A percentile compares a stretch with the other conserved stretches of the same genome.
Conservation (phyloP, 1,140 invertebrate genomes). For the Drosophila tristis region DNA sequence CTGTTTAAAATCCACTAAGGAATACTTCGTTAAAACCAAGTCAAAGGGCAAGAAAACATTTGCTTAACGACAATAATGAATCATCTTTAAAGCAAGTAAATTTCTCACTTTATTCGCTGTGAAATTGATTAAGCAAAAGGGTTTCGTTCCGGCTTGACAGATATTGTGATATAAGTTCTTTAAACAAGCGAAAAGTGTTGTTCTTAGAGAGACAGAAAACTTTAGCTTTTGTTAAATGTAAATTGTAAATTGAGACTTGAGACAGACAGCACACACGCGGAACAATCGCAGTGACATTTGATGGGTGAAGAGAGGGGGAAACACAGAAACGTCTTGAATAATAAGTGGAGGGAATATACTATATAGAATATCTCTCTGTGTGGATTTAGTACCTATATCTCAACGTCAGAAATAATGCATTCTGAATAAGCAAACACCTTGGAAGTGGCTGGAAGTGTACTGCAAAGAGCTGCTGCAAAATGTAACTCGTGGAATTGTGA, state of each 20-base stretch:
- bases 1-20: too few species aligned
- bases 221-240: too few species aligned
- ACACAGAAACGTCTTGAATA: slow-evolving; percentile 65
- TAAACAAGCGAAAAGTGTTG: slow-evolving; percentile 6
- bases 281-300: slow-evolving; percentile 37
- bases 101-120: too few species aligned
- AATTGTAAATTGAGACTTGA: not conserved
- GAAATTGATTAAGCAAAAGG: too few species aligned
- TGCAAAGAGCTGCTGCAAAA: slow-evolving; percentile 14
- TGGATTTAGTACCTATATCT: slow-evolving; percentile 13
- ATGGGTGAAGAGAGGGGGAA: slow-evolving; percentile 4
- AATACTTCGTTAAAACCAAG: too few species aligned
- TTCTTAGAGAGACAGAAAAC: too few species aligned
- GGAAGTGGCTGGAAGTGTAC: slow-evolving; percentile 13
- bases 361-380: not conserved
- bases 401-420: slow-evolving; percentile 59
- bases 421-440: slow-evolving; percentile 59
- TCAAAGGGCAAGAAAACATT: too few species aligned
- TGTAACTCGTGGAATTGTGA: slow-evolving; percentile 23
- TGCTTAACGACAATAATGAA: too few species aligned
- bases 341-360: slow-evolving; percentile 32
- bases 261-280: slow-evolving; percentile 8
- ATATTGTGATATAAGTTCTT: slow-evolving; percentile 9
- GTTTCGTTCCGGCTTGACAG: slow-evolving; percentile 2
- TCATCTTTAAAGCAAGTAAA: too few species aligned